phyloP scores from a whole-genome alignment of 1,140 invertebrate species.

The Phymorhynchus buccinoides region DNA sequence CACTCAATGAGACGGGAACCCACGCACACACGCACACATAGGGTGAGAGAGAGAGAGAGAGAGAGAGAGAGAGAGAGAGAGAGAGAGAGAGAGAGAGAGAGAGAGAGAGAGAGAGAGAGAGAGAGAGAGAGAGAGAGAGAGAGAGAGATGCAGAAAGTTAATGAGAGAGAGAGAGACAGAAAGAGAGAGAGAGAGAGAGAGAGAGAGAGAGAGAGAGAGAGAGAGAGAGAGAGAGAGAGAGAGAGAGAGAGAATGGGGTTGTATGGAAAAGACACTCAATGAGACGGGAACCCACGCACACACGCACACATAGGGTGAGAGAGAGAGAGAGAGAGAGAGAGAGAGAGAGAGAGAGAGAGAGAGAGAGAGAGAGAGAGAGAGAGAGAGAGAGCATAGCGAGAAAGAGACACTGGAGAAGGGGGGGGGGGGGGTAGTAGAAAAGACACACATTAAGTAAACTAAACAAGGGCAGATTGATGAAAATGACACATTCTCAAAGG shows the following conservation, averaged over 20 bases:
- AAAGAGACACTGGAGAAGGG: too few relatives aligned
- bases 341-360: not conserved
- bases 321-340: not conserved
- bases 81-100: too few relatives aligned
- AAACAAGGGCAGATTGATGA: too few relatives aligned
- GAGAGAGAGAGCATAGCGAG: not conserved
- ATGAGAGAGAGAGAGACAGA: not conserved
- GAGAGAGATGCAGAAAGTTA: not conserved
- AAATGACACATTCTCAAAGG: too few relatives aligned
- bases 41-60: not conserved
- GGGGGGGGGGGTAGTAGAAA: not conserved
- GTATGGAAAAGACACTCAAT: not conserved
- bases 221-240: not conserved
- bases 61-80: too few relatives aligned
- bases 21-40: not conserved
- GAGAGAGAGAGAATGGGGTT: not conserved
- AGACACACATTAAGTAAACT: too few relatives aligned
- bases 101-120: not conserved
- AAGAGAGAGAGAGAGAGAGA: not conserved
- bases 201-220: not conserved
- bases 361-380: not conserved
- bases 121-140: not conserved
- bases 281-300: not conserved
- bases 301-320: not conserved
- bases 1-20: not conserved